These are phyloP conservation scores for Bambusicola thoracicus DNA, from an alignment of 2,113 vertebrate genomes.

Conservation along the genomic window DNA sequence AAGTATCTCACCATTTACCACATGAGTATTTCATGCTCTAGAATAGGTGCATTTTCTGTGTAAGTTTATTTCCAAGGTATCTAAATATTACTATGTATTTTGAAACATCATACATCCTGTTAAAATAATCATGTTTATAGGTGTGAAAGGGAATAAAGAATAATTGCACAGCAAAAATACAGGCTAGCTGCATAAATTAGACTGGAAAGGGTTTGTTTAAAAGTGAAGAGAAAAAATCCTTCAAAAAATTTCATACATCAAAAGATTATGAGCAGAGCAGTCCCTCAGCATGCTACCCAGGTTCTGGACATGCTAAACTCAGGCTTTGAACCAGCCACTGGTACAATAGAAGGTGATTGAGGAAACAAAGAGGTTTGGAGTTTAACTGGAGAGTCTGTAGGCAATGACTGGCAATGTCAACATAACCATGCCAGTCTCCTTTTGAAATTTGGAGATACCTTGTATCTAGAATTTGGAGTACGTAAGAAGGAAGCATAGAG, in stretches of 20 bases:
- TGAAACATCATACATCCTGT: neutral
- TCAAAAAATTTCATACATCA: neutral
- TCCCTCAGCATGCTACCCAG: accelerated
- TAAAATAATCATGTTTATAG: neutral
- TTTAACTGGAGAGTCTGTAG: neutral
- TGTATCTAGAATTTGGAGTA: neutral
- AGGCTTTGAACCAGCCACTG: neutral
- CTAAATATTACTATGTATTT: neutral
- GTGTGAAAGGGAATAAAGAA: neutral
- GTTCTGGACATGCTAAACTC: neutral
- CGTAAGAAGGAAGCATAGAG: neutral
- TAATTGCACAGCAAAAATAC: neutral
- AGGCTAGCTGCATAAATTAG: neutral
- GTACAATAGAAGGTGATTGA: neutral
- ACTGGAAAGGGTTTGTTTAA: neutral
- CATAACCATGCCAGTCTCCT: neutral
- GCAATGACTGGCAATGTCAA: neutral
- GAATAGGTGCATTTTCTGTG: neutral
- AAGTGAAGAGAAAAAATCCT: neutral
- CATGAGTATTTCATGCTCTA: neutral
- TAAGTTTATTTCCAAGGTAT: neutral
- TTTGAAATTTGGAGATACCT: neutral
- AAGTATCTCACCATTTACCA: neutral
- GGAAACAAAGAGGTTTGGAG: neutral
- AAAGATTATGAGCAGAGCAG: neutral